Evolutionary conservation across 1,140 invertebrate genomes (phyloP).

Genomic region (Magallana ariakensis): DNA sequence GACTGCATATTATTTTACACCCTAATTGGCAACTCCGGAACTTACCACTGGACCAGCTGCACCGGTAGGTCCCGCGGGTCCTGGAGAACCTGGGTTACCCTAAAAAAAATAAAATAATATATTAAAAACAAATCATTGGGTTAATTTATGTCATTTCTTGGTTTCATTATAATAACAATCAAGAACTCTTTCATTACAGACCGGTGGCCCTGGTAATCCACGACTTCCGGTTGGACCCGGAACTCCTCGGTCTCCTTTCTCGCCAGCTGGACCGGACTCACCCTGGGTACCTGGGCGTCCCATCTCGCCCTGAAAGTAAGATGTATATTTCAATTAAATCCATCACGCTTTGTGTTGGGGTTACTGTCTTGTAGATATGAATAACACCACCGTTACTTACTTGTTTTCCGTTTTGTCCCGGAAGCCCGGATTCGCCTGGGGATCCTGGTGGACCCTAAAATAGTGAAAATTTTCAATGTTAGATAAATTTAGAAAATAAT

Average conservation of each 20-base stretch:
- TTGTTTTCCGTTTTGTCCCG: slow-evolving; percentile 73
- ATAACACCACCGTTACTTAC: not conserved
- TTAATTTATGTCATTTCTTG: not conserved
- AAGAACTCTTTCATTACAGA: slow-evolving; percentile 25
- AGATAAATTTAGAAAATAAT: not conserved
- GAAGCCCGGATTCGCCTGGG: slow-evolving; percentile 65
- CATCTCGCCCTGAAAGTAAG: slow-evolving; percentile 43
- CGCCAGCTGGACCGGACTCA: slow-evolving; percentile 73
- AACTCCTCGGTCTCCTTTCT: slow-evolving; percentile 71
- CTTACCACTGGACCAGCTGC: slow-evolving; percentile 69
- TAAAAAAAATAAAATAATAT: slow-evolving; percentile 26
- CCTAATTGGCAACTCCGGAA: not conserved
- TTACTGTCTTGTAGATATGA: no score
- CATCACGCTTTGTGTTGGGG: no score
- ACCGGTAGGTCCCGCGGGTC: slow-evolving; percentile 64
- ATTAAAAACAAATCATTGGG: not conserved
- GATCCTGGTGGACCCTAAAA: slow-evolving; percentile 82
- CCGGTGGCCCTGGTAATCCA: slow-evolving; percentile 70
- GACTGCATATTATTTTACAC: not conserved
- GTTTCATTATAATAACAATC: no score
- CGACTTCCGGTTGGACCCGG: slow-evolving; percentile 67
- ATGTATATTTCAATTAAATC: no score
- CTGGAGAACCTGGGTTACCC: slow-evolving; percentile 68
- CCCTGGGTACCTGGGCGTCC: slow-evolving; percentile 80
- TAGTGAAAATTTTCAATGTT: not conserved